phyloP scores from a whole-genome alignment of 2,113 vertebrate species.

The Diglossa brunneiventris region DNA sequence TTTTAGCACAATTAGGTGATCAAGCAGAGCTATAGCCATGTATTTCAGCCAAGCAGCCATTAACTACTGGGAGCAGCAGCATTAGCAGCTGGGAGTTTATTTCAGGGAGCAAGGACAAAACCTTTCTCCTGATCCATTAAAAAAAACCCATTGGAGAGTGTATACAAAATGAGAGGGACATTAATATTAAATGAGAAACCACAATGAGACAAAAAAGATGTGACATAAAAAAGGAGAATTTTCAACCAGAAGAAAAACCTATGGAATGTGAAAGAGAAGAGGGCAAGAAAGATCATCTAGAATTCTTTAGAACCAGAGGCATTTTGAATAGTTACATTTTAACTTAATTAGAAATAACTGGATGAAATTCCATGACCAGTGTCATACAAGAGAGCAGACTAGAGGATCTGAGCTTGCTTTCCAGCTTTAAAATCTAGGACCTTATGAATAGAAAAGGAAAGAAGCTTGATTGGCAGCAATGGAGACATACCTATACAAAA shows the following conservation, averaged over 20 bases:
- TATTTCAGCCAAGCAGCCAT: neutral
- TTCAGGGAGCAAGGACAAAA: neutral
- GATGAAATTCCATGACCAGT: neutral
- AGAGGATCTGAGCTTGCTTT: neutral
- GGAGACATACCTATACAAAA: neutral
- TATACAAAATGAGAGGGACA: neutral
- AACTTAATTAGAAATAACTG: neutral
- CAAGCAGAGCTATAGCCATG: neutral
- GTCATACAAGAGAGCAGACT: neutral
- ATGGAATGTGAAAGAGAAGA: neutral
- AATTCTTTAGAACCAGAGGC: neutral
- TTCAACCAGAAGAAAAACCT: neutral
- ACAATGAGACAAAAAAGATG: neutral
- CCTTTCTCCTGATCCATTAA: neutral
- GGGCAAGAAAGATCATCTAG: neutral
- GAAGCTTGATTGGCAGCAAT: neutral
- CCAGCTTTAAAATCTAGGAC: neutral
- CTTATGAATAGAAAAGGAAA: neutral
- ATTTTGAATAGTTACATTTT: neutral
- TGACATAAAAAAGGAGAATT: neutral
- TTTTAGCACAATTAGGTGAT: slow-evolving; percentile 13
- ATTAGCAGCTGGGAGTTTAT: neutral
- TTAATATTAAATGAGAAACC: neutral
- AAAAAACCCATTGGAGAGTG: neutral
- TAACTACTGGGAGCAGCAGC: slow-evolving; percentile 2